Evolutionary conservation across 1,140 invertebrate species (phyloP), one percentile per base, ranked within the genome.

Genomic region (Orchestia grillus): DNA sequence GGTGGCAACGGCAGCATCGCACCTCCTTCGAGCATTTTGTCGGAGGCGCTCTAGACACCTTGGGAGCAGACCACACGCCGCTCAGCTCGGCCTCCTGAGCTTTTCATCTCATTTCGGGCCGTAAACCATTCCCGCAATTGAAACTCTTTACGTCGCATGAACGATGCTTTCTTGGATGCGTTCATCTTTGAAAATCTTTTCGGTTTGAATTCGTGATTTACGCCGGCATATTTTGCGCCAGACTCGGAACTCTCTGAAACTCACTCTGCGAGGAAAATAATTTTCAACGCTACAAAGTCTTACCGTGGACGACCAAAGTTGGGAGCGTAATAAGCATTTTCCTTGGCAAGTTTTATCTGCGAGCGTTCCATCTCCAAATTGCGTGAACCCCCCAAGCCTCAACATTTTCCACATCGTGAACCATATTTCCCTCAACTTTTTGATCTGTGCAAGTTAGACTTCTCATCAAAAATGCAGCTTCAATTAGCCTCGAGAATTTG

Each of bases 291-390:
- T 94, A 94, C 44, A 94, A 94, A 94, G 92, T 94, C 92, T 44
- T 94, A 47, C 44, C 43, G 92, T 94, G 41, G 92, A 94, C 92
- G 92, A 94, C 92, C 92, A 94, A 94, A 94, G 41, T 94, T 94
- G 92, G 92, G 8, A 94, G 44, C 92, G 92, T 94, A 94, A 94
- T 94, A 94, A 94, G 92, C 92, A 94, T 94, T 94, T 94, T 94
- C 92, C 92, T 47, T 94, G 92, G 92, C 92, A 94, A 94, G 92
- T 94, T 94, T 94, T 94, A 94, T 94, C 92, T 94, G 43, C 44
- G 44, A 45, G 92, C 92, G 92, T 47, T 94, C 92, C 92, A 94
- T 94, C 92, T 94, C 92, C 92, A 94, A 94, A 94, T 94, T 94
- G 92, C 92, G 41, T 94, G 44, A 44, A 40, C 92, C 92, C 92